phyloP scores from a whole-genome alignment of 2,113 vertebrate genomes.

The Pholis gunnellus region DNA sequence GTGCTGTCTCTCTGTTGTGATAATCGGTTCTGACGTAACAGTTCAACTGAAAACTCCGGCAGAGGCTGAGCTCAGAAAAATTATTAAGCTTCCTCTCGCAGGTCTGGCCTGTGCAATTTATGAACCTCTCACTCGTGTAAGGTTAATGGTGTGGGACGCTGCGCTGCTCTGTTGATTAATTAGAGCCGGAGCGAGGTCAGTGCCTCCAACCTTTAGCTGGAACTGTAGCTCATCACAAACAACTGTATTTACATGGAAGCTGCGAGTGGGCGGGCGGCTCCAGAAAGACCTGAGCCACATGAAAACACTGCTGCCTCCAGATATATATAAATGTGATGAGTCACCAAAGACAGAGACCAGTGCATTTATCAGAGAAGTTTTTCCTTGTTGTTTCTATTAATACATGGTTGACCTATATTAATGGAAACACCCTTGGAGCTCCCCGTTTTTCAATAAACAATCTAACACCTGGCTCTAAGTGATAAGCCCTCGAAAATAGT shows the following conservation, averaged over 20 bases:
- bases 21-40: background rate
- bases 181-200: conserved; percentile 66
- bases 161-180: conserved; percentile 73
- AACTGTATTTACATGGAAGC: conserved; percentile 71
- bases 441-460: conserved; percentile 42
- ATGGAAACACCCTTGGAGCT: conserved; percentile 36
- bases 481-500: conserved; percentile 36
- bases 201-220: conserved; percentile 60
- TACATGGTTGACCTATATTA: conserved; percentile 52
- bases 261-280: conserved; percentile 44
- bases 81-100: background rate
- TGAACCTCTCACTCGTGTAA: conserved; percentile 53
- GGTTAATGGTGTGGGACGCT: conserved; percentile 72
- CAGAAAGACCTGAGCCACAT: conserved; percentile 39
- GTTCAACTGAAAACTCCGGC: background rate
- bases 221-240: conserved; percentile 67
- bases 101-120: conserved; percentile 47
- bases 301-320: conserved; percentile 49
- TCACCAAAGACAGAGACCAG: conserved; percentile 30
- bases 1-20: background rate
- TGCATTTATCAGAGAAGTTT: conserved; percentile 24
- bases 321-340: conserved; percentile 52
- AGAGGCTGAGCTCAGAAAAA: conserved; percentile 16
- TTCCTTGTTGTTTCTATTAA: conserved; percentile 53
- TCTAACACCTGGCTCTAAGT: conserved; percentile 33